Evolutionary conservation across 2,113 vertebrate genomes (phyloP).

Genomic region (Gadus chalcogrammus): DNA sequence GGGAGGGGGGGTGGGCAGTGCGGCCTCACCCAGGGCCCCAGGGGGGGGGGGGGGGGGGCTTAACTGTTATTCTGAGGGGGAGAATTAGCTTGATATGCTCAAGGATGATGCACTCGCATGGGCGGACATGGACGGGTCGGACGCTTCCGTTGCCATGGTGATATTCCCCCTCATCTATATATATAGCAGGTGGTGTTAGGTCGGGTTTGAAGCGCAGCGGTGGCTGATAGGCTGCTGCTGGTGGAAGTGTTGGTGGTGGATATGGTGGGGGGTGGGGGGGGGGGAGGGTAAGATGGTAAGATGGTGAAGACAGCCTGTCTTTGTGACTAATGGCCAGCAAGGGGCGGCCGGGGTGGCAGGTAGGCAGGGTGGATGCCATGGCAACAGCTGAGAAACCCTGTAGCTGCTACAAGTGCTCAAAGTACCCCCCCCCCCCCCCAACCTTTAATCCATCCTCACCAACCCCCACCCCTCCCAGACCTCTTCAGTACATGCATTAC

Average conservation of each 20-base stretch:
- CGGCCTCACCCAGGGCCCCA: too few relatives aligned
- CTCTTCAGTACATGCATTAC: too few relatives aligned
- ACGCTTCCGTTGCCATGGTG: conserved; percentile 59
- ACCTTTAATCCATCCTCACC: too few relatives aligned
- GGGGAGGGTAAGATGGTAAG: conserved; percentile 46
- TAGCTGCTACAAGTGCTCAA: too few relatives aligned
- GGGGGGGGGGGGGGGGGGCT: not conserved
- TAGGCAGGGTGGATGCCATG: conserved; percentile 54
- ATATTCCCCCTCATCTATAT: conserved; percentile 17
- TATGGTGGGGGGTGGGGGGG: conserved; percentile 5
- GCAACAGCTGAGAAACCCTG: conserved; percentile 34
- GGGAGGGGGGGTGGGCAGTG: too few relatives aligned
- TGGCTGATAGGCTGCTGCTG: too few relatives aligned
- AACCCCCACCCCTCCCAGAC: too few relatives aligned
- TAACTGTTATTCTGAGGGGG: not conserved
- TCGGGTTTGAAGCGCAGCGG: conserved; percentile 26
- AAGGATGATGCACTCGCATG: conserved; percentile 36
- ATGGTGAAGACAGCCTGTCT: conserved; percentile 46
- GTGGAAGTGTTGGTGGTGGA: conserved; percentile 23
- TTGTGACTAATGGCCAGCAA: conserved; percentile 61
- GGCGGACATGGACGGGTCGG: conserved; percentile 28
- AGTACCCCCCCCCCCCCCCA: too few relatives aligned
- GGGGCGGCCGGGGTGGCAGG: conserved; percentile 43
- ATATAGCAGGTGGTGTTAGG: conserved; percentile 35
- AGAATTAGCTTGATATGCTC: conserved; percentile 35